Base-by-base conservation (phyloP, 1,140 invertebrate genomes). In the Drosophila obscura region DNA sequence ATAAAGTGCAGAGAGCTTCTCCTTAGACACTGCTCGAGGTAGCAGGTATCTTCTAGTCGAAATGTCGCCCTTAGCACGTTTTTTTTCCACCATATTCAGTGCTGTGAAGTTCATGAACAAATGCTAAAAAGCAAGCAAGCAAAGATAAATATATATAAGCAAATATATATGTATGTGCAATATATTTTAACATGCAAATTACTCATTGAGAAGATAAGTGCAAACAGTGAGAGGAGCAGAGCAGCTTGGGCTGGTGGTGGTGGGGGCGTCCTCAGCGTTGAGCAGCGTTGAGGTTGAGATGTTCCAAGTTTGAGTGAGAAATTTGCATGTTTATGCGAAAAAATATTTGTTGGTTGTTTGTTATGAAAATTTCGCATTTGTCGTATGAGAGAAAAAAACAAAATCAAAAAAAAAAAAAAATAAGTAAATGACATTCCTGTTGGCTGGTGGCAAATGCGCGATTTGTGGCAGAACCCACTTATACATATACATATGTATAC, bases 291-390 rank as follows among this genome's bases (percentile, higher is more conserved):
- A 39, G 35, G 35, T 39, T 39, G 26, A 15, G 31, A 13, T 19
- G 9, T 4, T 44, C 44, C 61, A 24, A 16, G 56, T 61, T 57
- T 53, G 45, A 52, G 71, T 80, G 72, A 64, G 63, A 85, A 85
- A 85, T 85, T 85, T 85, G 77, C 81, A 85, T 85, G 81, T 85
- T 85, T 81, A 85, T 85, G 81, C 62, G 81, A 85, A 85, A 85
- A 77, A 80, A 77, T 75, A 85, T 39, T 77, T 63, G 64, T 74
- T 57, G 64, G 55, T 77, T 69, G 69, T 62, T 39, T 64, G 46
- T 53, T 80, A 62, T 68, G 80, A 79, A 82, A 65, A 83, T 83
- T 4, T 62, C 46, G 56, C 44, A 74, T 51, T 73, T 79, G n/a
- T n/a, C 60, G 5, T 57, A 19, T 39, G 51, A 41, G 35, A 3